Percentiles rank a stretch among this genome's conserved stretches.
phyloP scores from a whole-genome alignment of 2,888 invertebrate species.

The Deilephila porcellus region DNA sequence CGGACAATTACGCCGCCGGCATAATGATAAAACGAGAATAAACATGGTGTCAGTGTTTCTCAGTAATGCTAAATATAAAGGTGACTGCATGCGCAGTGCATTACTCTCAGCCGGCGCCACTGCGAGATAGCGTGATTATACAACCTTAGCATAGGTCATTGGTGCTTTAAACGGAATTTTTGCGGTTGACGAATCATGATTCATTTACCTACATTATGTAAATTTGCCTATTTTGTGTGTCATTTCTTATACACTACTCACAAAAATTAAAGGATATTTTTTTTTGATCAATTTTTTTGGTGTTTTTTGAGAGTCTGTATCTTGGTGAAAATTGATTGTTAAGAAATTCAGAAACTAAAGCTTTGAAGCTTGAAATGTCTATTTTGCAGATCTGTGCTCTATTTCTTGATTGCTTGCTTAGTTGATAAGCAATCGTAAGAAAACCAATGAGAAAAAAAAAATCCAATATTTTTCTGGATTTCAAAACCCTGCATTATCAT shows the following conservation, averaged over 20 bases:
- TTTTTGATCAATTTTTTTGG: too few species aligned
- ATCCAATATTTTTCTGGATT: too few species aligned
- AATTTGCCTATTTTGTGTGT: not conserved
- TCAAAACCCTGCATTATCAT: too few species aligned
- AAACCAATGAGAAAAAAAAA: too few species aligned
- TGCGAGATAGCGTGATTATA: constrained; percentile 5
- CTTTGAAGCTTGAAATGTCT: too few species aligned
- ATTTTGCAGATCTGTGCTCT: too few species aligned
- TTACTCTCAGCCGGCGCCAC: not conserved
- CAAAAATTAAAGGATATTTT: too few species aligned
- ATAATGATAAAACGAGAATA: constrained; percentile 45
- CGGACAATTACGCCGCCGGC: constrained; percentile 31
- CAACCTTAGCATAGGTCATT: not conserved
- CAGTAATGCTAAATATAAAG: constrained; percentile 48
- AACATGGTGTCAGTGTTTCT: constrained; percentile 47
- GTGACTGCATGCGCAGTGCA: constrained; percentile 41
- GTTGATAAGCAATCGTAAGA: too few species aligned
- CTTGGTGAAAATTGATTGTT: too few species aligned
- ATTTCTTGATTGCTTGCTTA: too few species aligned
- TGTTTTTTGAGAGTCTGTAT: too few species aligned
- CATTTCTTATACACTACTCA: not conserved
- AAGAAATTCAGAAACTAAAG: too few species aligned
- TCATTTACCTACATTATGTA: not conserved
- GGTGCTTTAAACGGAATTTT: not conserved
- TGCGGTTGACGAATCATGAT: constrained; percentile 1